Conservation (phyloP, 2,113 vertebrate species). For the Columba janthina region DNA sequence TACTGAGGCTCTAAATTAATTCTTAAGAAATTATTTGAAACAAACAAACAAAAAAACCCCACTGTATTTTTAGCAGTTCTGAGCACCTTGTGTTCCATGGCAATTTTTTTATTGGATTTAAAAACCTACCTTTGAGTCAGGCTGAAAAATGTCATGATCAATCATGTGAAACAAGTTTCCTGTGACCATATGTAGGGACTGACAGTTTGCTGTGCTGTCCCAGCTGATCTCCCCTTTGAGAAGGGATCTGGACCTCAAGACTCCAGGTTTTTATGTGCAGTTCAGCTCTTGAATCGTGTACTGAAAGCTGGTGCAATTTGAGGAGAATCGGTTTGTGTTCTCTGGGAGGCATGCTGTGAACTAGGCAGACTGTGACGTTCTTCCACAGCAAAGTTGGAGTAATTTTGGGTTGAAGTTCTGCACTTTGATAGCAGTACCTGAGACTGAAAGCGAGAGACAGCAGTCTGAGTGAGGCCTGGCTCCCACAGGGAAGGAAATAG, state of each 20-base stretch:
- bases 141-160: background rate
- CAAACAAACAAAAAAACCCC: background rate
- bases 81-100: background rate
- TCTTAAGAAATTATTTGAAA: background rate
- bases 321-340: fast-evolving
- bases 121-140: background rate
- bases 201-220: background rate
- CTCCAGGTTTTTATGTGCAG: background rate
- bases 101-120: background rate
- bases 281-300: background rate
- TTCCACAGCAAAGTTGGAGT: background rate
- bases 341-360: background rate
- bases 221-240: background rate
- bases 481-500: background rate
- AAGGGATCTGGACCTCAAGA: background rate
- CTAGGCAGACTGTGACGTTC: fast-evolving
- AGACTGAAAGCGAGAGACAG: background rate
- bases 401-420: background rate
- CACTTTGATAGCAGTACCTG: background rate
- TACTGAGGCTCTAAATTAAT: background rate
- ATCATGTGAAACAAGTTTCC: background rate
- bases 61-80: background rate
- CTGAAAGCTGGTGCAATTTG: background rate
- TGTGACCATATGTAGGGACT: background rate
- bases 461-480: no score